Base-by-base conservation (phyloP, 2,888 invertebrate genomes). In the Drosophila tripunctata region DNA sequence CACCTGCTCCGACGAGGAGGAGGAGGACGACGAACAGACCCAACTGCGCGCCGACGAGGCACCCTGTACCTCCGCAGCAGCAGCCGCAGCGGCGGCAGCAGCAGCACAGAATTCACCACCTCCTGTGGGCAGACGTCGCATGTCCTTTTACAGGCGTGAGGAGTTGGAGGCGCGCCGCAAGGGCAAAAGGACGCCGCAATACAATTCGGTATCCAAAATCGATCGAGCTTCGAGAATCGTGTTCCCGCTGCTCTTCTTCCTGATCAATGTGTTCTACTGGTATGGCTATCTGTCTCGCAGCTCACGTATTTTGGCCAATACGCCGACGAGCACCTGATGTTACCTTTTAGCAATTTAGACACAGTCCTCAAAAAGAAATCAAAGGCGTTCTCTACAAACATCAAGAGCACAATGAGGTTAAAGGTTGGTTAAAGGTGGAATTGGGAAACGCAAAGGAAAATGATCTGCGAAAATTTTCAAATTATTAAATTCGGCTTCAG, bases 231-330 rank as follows among this genome's bases (percentile, higher is more conserved):
- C 95, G 6, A 92, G 96, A 36, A 92, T 96, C 35, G 93, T 95
- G 22, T 96, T 96, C 89, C 96, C 96, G 0, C 83, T 96, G 51
- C 93, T 94, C 40, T 96, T 96, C 90, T 89, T 95, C 3, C 92
- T 94, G 8, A 95, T 96, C 75, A 96, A 96, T 90, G 91, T 95
- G 56, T 94, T 96, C 90, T 96, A 96, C 89, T 96, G 96, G 96
- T 94, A 93, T 78, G 94, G 94, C 5, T 96, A 95, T 88, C 91
- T 96, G 58, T 93, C 94, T 55, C 92, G 94, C 73, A 94, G 94
- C 85, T 87, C 91, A 6, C 85, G 91, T 45, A 89, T 90, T 27
- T 36, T 90, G 72, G 85, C 89, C 36, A 88, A 87, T 40, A 75
- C 88, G 63, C 89, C 82, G 38, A 41, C 90, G 70, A 82, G 82